Conservation (phyloP, 1,140 invertebrate genomes). For the Chrysopa pallens region DNA sequence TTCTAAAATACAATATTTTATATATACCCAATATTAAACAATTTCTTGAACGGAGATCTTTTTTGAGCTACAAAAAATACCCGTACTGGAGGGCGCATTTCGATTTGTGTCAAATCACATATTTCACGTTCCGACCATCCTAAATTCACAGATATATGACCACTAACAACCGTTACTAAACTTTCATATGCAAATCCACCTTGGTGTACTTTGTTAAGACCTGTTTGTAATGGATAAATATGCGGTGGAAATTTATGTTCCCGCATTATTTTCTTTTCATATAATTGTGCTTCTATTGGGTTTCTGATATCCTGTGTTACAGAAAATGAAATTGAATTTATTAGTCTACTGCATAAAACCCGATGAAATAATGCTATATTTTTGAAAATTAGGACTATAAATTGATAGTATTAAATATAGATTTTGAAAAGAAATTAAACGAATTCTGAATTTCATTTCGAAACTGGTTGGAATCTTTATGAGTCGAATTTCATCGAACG, state of each 20-base stretch:
- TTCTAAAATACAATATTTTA: too few relatives aligned
- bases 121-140: constrained; percentile 37
- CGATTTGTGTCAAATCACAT: constrained; percentile 37
- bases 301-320: constrained; percentile 31
- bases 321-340: too few relatives aligned
- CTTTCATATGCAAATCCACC: constrained; percentile 36
- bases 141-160: constrained; percentile 37
- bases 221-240: constrained; percentile 1
- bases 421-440: too few relatives aligned
- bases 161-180: constrained; percentile 31
- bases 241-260: constrained; percentile 11
- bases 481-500: too few relatives aligned
- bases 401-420: too few relatives aligned
- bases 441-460: too few relatives aligned
- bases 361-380: too few relatives aligned
- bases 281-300: constrained; percentile 29
- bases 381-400: too few relatives aligned
- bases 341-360: too few relatives aligned
- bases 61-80: constrained; percentile 32
- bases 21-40: constrained; percentile 36
- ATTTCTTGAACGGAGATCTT: constrained; percentile 37
- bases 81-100: constrained; percentile 30
- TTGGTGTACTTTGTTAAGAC: constrained; percentile 1
- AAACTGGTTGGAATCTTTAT: too few relatives aligned
- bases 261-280: constrained; percentile 25